Evolutionary conservation across 2,797 vertebrate genomes (phyloP).

Genomic region (Anabas testudineus): DNA sequence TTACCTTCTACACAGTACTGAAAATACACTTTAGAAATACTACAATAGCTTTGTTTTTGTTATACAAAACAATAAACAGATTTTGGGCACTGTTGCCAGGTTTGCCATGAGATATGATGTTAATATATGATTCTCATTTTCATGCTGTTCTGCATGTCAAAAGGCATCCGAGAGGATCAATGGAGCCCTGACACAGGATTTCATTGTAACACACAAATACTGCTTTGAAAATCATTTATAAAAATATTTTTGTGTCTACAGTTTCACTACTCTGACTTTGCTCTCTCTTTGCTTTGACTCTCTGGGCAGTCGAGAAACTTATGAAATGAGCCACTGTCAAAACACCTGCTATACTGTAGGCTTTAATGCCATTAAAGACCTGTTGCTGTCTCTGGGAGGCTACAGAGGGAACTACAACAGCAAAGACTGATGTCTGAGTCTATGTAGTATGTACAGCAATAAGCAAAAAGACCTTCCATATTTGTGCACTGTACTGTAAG

Average conservation of each 20-base stretch:
- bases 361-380: conserved; percentile 65
- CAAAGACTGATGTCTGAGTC: conserved; percentile 60
- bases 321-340: conserved; percentile 47
- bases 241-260: conserved; percentile 21
- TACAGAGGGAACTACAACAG: conserved; percentile 32
- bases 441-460: conserved; percentile 40
- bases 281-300: conserved; percentile 45
- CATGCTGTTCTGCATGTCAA: conserved; percentile 28
- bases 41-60: conserved; percentile 6
- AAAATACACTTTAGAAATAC: conserved; percentile 6
- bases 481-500: conserved; percentile 20
- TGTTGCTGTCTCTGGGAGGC: conserved; percentile 42
- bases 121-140: conserved; percentile 28
- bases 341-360: conserved; percentile 44
- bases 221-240: conserved; percentile 24
- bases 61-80: not conserved
- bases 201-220: conserved; percentile 21
- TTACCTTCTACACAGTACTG: conserved; percentile 14
- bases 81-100: not conserved
- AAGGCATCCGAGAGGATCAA: conserved; percentile 38
- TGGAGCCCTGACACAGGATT: conserved; percentile 11
- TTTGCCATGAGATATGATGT: conserved; percentile 8
- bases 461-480: conserved; percentile 32
- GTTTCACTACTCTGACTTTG: conserved; percentile 43
- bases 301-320: conserved; percentile 27